Base-by-base conservation (phyloP, 2,113 vertebrate species). In the Hemicordylus capensis region DNA sequence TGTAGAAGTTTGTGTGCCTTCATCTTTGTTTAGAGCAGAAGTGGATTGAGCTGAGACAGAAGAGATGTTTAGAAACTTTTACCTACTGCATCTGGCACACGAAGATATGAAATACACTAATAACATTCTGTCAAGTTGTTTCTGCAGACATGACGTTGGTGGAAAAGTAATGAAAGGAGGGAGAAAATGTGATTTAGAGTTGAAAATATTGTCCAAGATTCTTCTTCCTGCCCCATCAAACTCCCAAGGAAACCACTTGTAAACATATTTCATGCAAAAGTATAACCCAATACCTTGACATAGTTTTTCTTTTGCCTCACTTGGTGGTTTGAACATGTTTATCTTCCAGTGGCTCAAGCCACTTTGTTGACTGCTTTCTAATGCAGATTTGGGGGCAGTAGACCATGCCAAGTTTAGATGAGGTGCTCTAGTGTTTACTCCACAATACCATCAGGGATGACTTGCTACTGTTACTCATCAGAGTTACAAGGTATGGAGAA, bases 111-210 rank as follows among this genome's bases (percentile, higher is more conserved):
- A 78, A 88, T 89, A 85, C 87, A 92, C 94, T 94, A 92, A 90
- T 83, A 93, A 85, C 64, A 86, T 93, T 93, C 87, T 96, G 95
- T 93, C 90, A 85, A 19, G 67, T 59, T 89, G 34, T 87, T 80
- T 87, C 77, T 86, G 89, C 89, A 93, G 92, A 91, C 92, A 91
- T 89, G 90, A 95, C 28, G 42, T 94, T 95, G 92, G 90, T 96
- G 95, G 94, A 95, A 95, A 95, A 93, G 87, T 89, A 95, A 95
- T 96, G 95, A 95, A 80, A 90, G 89, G 59, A 74, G 80, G 92
- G 88, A 93, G 91, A 91, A 76, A 92, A 93, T 93, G 86, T 87
- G 86, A 84, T 95, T 92, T 90, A 78, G 83, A 91, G 87, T 83
- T 92, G 76, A 85, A 82, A 67, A 84, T 59, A 75, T 81, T 88